These are phyloP conservation scores for Lordiphosa collinella DNA, from an alignment of 1,140 invertebrate species.

Conservation along the genomic window DNA sequence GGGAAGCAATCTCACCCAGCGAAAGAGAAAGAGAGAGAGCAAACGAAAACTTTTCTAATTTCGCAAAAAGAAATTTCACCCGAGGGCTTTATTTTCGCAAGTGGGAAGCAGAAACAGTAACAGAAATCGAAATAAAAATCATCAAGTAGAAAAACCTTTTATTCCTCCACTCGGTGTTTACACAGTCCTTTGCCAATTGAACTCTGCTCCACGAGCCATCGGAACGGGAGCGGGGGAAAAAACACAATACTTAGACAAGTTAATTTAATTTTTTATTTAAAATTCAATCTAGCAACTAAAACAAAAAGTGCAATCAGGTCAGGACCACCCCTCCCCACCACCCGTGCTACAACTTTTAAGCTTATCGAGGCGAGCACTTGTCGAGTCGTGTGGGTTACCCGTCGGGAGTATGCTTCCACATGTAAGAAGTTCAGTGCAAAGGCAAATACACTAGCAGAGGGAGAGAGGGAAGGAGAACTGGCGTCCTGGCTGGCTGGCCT, in stretches of 20 bases:
- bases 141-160: slow-evolving; percentile 78
- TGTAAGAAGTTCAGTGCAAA: slow-evolving; percentile 74
- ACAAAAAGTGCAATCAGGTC: slow-evolving; percentile 56
- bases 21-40: slow-evolving; percentile 1
- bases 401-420: slow-evolving; percentile 40
- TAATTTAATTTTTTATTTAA: slow-evolving; percentile 78
- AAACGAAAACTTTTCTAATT: slow-evolving; percentile 69
- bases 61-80: slow-evolving; percentile 53
- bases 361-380: slow-evolving; percentile 45
- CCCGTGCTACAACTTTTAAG: slow-evolving; percentile 51
- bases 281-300: slow-evolving; percentile 78
- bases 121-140: slow-evolving; percentile 55
- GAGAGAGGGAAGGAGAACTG: background rate
- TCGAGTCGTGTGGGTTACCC: slow-evolving; percentile 40
- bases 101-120: slow-evolving; percentile 34
- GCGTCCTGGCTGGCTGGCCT: slow-evolving; percentile 16
- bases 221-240: slow-evolving; percentile 13
- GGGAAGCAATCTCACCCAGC: slow-evolving; percentile 3
- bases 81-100: slow-evolving; percentile 45
- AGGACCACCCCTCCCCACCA: background rate
- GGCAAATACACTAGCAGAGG: slow-evolving; percentile 43
- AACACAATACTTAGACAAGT: slow-evolving; percentile 71
- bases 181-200: slow-evolving; percentile 75
- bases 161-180: slow-evolving; percentile 68
- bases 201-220: slow-evolving; percentile 55